Percentiles rank a stretch among this genome's conserved stretches.
Evolutionary conservation across 2,113 vertebrate genomes (phyloP).

Genomic region (Smithornis capensis): DNA sequence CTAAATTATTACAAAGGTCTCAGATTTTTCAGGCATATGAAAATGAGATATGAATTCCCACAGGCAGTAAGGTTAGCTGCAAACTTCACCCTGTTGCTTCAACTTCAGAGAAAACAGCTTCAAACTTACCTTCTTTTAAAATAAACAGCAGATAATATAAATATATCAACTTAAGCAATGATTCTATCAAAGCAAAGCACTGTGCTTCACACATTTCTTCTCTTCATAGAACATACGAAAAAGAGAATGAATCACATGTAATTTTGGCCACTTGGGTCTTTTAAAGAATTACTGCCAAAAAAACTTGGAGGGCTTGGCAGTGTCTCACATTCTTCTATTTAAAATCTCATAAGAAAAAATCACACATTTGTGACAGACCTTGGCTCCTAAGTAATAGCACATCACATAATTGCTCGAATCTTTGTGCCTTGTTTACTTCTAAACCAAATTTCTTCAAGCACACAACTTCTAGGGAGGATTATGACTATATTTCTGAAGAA

Average conservation of each 20-base stretch:
- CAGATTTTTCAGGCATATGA: not conserved
- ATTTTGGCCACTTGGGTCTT: not conserved
- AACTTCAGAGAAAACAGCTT: not conserved
- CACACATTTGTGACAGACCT: not conserved
- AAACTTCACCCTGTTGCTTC: not conserved
- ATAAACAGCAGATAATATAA: not conserved
- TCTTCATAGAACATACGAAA: not conserved
- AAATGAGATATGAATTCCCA: not conserved
- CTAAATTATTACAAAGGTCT: not conserved
- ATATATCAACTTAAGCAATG: not conserved
- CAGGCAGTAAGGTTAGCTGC: not conserved
- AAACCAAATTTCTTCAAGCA: not conserved
- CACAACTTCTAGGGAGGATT: not conserved
- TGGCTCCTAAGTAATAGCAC: not conserved
- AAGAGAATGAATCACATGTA: not conserved
- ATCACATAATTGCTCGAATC: not conserved
- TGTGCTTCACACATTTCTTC: not conserved
- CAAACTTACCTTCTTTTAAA: not conserved
- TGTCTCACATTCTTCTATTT: constrained; percentile 30
- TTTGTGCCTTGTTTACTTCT: not conserved
- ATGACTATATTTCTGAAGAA: not conserved
- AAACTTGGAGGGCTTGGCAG: constrained; percentile 6
- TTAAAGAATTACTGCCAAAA: constrained; percentile 22
- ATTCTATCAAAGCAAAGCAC: not conserved
- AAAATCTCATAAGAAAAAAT: not conserved